Evolutionary conservation across 2,888 invertebrate species (phyloP).

Genomic region (Tetanocera ferruginea): DNA sequence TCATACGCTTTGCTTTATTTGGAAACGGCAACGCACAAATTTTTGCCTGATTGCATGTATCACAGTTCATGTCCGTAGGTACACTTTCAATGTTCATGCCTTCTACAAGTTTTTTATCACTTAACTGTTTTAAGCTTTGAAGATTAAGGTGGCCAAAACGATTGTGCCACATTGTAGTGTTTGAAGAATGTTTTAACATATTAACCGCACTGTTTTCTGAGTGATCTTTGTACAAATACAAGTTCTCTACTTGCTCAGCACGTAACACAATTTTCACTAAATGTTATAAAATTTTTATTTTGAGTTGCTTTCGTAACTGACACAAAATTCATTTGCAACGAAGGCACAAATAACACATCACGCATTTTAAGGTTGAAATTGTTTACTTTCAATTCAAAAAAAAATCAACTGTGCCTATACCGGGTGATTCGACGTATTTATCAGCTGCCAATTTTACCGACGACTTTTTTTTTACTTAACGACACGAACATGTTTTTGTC

Average conservation of each 20-base stretch:
- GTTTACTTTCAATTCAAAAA: neutral
- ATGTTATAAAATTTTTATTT: constrained; percentile 12
- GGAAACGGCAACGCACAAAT: neutral
- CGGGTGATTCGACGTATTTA: neutral
- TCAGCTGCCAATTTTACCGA: neutral
- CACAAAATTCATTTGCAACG: constrained; percentile 36
- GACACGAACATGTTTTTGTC: constrained; percentile 9
- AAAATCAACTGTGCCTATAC: constrained; percentile 17
- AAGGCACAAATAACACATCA: constrained; percentile 32
- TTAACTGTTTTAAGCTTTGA: neutral
- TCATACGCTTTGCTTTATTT: neutral
- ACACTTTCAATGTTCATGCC: constrained; percentile 6
- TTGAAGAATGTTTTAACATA: neutral
- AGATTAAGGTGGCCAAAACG: neutral
- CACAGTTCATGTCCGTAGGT: constrained; percentile 2
- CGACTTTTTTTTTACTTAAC: neutral
- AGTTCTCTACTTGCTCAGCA: neutral
- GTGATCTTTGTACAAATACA: neutral
- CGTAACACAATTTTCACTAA: neutral
- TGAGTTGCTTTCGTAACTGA: constrained; percentile 11
- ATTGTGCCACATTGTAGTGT: neutral
- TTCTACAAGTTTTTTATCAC: neutral
- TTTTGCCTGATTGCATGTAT: constrained; percentile 20
- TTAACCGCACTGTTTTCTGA: neutral
- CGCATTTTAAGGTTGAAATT: neutral